A percentile compares a stretch with the other conserved stretches of the same genome.
Conservation (phyloP, 2,113 vertebrate species). For the Sinocyclocheilus anshuiensis region DNA sequence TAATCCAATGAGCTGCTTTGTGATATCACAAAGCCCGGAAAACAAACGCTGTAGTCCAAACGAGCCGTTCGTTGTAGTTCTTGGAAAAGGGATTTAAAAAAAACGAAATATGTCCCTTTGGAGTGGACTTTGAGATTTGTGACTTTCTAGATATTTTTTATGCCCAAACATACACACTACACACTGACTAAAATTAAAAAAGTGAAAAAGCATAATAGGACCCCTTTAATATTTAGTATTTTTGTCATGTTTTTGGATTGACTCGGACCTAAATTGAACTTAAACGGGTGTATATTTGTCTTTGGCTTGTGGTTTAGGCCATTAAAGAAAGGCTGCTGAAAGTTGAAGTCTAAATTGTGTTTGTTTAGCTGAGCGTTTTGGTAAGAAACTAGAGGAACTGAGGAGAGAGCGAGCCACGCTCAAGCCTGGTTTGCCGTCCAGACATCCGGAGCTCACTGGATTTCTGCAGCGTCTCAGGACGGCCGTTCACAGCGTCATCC, state of each 20-base stretch:
- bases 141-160: too few species aligned
- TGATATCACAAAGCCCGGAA: too few species aligned
- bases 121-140: too few species aligned
- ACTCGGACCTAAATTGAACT: background rate
- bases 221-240: background rate
- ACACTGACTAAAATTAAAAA: too few species aligned
- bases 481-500: constrained; percentile 74
- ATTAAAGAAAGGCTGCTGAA: background rate
- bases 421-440: constrained; percentile 83
- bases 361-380: constrained; percentile 80
- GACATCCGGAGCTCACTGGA: constrained; percentile 76
- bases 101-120: too few species aligned
- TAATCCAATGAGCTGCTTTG: too few species aligned
- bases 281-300: background rate
- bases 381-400: constrained; percentile 82
- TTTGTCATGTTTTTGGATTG: background rate
- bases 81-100: too few species aligned
- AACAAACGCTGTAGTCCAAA: too few species aligned
- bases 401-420: constrained; percentile 74
- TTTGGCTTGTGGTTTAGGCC: background rate
- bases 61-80: too few species aligned
- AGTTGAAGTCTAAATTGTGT: constrained; percentile 20
- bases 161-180: too few species aligned
- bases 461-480: constrained; percentile 77
- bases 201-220: too few species aligned